Evolutionary conservation across 2,888 invertebrate genomes (phyloP).

Genomic region (Podotricha telesiphe): DNA sequence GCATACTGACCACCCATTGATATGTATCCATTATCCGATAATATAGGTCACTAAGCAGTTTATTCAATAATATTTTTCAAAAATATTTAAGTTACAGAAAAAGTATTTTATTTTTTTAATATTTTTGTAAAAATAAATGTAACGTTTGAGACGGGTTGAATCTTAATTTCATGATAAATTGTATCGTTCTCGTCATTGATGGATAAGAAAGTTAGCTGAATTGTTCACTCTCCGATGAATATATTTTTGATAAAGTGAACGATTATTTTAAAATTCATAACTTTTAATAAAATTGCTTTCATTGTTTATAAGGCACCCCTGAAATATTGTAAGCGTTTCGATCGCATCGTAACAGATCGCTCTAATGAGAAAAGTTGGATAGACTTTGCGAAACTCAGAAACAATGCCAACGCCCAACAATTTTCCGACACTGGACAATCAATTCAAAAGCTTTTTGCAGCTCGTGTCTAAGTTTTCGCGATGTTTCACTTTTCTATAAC

Average conservation of each 20-base stretch:
- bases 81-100: too few relatives aligned
- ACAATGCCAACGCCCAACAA: slow-evolving; percentile 74
- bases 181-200: slow-evolving; percentile 1
- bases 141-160: too few relatives aligned
- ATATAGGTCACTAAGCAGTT: too few relatives aligned
- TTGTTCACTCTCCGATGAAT: neutral
- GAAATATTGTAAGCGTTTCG: slow-evolving; percentile 62
- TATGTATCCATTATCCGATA: too few relatives aligned
- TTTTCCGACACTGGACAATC: slow-evolving; percentile 76
- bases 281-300: slow-evolving; percentile 47
- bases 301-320: slow-evolving; percentile 46
- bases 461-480: slow-evolving; percentile 54
- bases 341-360: slow-evolving; percentile 67
- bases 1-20: too few relatives aligned
- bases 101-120: too few relatives aligned
- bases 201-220: slow-evolving; percentile 8
- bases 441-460: slow-evolving; percentile 75
- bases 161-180: slow-evolving; percentile 15
- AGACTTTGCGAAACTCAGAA: slow-evolving; percentile 67
- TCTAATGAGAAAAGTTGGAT: slow-evolving; percentile 80
- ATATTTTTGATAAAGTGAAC: slow-evolving; percentile 4
- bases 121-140: too few relatives aligned
- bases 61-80: too few relatives aligned
- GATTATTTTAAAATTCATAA: slow-evolving; percentile 22
- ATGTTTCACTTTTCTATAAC: slow-evolving; percentile 61